phyloP scores from a whole-genome alignment of 2,113 vertebrate species.

The Noctilio leporinus region DNA sequence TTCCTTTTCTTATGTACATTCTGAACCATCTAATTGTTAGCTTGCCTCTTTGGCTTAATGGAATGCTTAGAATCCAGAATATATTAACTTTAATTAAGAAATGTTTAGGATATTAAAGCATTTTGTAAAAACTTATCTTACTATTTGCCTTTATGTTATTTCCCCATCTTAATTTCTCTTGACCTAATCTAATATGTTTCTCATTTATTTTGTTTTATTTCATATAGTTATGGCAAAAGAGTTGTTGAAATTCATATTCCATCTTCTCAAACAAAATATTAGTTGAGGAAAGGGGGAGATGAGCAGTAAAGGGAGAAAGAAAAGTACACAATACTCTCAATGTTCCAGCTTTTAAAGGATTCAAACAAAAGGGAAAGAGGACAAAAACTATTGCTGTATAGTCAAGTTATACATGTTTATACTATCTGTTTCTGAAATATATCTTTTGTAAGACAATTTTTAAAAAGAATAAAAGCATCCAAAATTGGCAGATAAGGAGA shows the following conservation, averaged over 20 bases:
- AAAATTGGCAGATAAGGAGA: not conserved
- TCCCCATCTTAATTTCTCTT: not conserved
- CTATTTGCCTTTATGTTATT: constrained; percentile 4
- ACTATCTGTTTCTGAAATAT: not conserved
- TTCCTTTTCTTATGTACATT: not conserved
- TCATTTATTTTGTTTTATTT: not conserved
- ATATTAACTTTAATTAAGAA: not conserved
- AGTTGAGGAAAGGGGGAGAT: not conserved
- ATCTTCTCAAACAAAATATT: not conserved
- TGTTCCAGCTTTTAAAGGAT: not conserved
- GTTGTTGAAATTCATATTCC: not conserved
- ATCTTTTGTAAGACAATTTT: not conserved
- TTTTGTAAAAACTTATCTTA: not conserved
- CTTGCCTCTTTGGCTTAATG: not conserved
- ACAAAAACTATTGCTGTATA: not conserved
- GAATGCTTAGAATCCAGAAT: not conserved
- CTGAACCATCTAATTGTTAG: not conserved
- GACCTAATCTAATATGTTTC: not conserved
- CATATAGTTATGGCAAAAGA: not conserved
- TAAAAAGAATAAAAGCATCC: not conserved
- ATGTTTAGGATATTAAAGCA: not conserved
- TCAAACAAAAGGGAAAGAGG: not conserved
- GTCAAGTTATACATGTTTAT: not conserved
- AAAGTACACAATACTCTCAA: not conserved
- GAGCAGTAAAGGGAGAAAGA: not conserved